Evolutionary conservation across 2,888 invertebrate species (phyloP).

Genomic region (Sinhomidia bicolor): DNA sequence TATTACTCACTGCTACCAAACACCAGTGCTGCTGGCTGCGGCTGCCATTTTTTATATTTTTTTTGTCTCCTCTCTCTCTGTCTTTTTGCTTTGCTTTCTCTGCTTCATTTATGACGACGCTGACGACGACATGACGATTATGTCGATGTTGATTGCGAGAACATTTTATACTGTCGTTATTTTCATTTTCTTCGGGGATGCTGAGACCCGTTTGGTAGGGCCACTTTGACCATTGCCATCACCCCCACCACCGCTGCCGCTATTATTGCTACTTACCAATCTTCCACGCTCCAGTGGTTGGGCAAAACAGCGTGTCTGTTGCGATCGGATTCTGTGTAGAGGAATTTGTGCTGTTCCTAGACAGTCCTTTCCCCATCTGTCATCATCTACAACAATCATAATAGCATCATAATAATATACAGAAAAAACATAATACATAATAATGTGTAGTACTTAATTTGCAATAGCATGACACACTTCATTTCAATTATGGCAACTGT

Average conservation of each 20-base stretch:
- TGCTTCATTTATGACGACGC: background rate
- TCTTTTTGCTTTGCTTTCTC: background rate
- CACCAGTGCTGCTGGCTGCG: background rate
- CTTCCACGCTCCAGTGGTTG: slow-evolving; percentile 84
- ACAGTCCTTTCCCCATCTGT: slow-evolving; percentile 92
- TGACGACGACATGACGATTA: background rate
- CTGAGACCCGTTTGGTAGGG: background rate
- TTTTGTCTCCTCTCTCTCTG: no score
- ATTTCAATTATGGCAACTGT: background rate
- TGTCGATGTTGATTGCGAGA: background rate
- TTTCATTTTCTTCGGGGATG: slow-evolving; percentile 22
- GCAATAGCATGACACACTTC: no score
- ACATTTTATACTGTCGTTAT: slow-evolving; percentile 14
- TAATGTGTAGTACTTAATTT: no score
- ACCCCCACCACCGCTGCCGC: background rate
- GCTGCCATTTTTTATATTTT: background rate
- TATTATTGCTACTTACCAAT: slow-evolving; percentile 65
- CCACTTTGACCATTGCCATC: slow-evolving; percentile 30
- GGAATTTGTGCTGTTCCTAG: slow-evolving; percentile 87
- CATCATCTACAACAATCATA: slow-evolving; percentile 86
- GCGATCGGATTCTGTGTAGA: slow-evolving; percentile 85
- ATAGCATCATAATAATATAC: background rate
- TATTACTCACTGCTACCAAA: background rate
- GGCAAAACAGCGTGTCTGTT: slow-evolving; percentile 84
- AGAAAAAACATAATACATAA: no score